Percentiles rank a stretch among this genome's conserved stretches.
These are phyloP conservation scores for Plebejus argus DNA, from an alignment of 2,888 invertebrate species.

Conservation along the genomic window DNA sequence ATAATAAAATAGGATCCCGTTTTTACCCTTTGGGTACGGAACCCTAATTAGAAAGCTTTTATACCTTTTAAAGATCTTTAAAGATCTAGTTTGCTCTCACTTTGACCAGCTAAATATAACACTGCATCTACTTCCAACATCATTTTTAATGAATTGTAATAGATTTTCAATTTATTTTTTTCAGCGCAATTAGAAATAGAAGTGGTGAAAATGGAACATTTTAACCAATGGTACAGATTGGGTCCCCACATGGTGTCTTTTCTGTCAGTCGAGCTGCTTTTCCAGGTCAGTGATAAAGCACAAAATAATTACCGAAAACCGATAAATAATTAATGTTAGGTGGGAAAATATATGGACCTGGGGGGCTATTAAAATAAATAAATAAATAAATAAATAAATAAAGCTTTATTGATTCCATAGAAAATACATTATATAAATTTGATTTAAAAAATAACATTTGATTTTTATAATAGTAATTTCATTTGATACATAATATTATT, in stretches of 20 bases:
- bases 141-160: not conserved
- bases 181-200: conserved; percentile 29
- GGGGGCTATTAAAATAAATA: no score
- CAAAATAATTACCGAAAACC: no score
- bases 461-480: no score
- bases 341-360: no score
- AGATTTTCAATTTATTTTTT: not conserved
- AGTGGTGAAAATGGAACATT: conserved; percentile 21
- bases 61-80: not conserved
- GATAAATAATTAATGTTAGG: no score
- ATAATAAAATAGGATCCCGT: no score
- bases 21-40: no score
- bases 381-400: no score
- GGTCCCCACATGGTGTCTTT: conserved; percentile 31
- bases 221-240: conserved; percentile 32
- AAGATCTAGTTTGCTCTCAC: not conserved
- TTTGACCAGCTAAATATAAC: not conserved
- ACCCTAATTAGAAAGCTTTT: not conserved
- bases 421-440: no score
- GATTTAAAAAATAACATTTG: no score
- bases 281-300: conserved; percentile 13
- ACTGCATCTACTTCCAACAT: not conserved
- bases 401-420: no score
- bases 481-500: no score
- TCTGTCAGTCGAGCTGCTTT: conserved; percentile 20